Base-by-base conservation (phyloP, 2,797 vertebrate species). In the Sebastes steindachneri region DNA sequence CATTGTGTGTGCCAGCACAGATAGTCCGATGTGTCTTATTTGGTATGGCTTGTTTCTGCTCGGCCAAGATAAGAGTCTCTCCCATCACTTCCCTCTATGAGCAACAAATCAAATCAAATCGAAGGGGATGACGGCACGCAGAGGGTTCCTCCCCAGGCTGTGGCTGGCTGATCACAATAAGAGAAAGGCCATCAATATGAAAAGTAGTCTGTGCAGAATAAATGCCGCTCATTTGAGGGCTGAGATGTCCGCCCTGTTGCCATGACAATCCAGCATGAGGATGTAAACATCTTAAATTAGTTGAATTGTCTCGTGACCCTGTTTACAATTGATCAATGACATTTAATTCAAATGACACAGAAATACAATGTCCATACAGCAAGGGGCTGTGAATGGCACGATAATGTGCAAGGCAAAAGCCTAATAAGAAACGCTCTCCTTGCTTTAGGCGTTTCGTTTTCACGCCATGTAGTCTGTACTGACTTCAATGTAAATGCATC, bases 1-100 rank as follows among this genome's bases (percentile, higher is more conserved):
- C 86, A 95, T 96, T 96, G 95, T 96, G 95, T 95, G 95, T 95
- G 96, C 96, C 95, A 95, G 94, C 93, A 95, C 94, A 95, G 95
- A 96, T 96, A 95, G 95, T 93, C 92, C 68, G 25, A 93, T 85
- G 93, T 94, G 95, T 96, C 96, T 96, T 93, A 95, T 95, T 95
- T 92, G 94, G 89, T 93, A 95, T 12, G 88, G 94, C 95, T 95
- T 95, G 93, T 94, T 96, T 93, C 95, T 96, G 95, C 92, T 91
- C 15, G 70, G 88, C 84, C 78, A 75, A 95, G 95, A 96, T 96
- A 96, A 96, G 93, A 91, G 91, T 92, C 63, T 88, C 85, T 89
- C 86, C 92, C 90, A 84, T 93, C 93, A 89, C 84, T 90, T 92
- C 73, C 74, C 86, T 88, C 84, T 84, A 91, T 90, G 78, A 91